These are phyloP conservation scores for Ctenomys sociabilis DNA, from an alignment of 2,113 vertebrate genomes.

Conservation along the genomic window DNA sequence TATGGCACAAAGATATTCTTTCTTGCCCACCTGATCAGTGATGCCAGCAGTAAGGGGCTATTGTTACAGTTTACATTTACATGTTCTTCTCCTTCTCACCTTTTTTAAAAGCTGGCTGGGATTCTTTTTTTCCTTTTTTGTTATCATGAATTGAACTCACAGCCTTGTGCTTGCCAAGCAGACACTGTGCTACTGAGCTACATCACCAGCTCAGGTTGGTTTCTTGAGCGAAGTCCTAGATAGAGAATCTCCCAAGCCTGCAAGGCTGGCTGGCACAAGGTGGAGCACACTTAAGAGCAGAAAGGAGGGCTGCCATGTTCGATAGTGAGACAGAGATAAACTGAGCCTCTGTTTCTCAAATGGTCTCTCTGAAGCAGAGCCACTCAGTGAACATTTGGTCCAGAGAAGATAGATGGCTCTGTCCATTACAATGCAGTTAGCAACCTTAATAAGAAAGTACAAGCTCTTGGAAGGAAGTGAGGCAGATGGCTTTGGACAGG, in stretches of 20 bases:
- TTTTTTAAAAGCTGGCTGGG: neutral
- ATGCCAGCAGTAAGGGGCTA: fast-evolving
- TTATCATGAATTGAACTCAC: neutral
- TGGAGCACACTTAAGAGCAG: neutral
- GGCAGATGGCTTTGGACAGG: neutral
- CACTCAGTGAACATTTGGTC: constrained; percentile 48
- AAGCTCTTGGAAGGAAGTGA: constrained; percentile 6
- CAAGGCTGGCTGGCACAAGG: neutral
- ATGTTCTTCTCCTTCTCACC: fast-evolving
- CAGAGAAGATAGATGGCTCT: constrained; percentile 59
- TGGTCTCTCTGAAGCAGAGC: constrained; percentile 37
- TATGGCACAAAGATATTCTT: neutral
- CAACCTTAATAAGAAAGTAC: neutral
- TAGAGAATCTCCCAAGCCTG: constrained; percentile 30
- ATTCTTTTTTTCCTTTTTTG: neutral
- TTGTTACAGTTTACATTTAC: neutral
- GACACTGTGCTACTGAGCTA: neutral
- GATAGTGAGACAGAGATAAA: neutral
- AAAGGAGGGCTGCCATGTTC: neutral
- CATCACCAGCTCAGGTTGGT: neutral
- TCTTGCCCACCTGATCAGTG: neutral
- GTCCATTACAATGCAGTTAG: neutral
- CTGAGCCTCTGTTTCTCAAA: neutral
- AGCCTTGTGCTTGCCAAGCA: neutral
- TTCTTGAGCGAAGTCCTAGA: neutral